Evolutionary conservation across 2,888 invertebrate genomes (phyloP).

Genomic region (Coremacera marginata): DNA sequence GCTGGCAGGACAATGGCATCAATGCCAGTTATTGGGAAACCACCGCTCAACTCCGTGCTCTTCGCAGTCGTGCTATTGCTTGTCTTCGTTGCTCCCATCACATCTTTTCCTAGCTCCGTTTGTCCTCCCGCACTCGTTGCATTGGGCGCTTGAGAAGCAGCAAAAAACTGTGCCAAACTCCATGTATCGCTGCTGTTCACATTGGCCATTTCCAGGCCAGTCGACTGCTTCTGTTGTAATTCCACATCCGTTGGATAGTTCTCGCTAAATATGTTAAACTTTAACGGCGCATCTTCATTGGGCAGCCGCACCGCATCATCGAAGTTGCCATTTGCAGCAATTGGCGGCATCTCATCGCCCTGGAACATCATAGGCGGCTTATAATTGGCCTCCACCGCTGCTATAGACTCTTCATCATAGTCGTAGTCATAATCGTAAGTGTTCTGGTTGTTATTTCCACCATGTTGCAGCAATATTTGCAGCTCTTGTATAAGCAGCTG

Average conservation of each 20-base stretch:
- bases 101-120: background rate
- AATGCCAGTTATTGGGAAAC: conserved; percentile 53
- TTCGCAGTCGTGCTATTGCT: conserved; percentile 17
- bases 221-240: conserved; percentile 20
- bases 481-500: conserved; percentile 58
- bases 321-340: conserved; percentile 8
- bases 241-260: conserved; percentile 58
- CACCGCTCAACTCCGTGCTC: conserved; percentile 41
- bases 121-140: background rate
- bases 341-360: conserved; percentile 19
- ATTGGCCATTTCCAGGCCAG: background rate
- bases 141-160: no score
- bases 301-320: conserved; percentile 49
- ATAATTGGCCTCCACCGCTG: conserved; percentile 26
- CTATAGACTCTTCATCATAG: conserved; percentile 48
- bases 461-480: conserved; percentile 40
- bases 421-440: conserved; percentile 62
- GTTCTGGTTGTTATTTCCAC: background rate
- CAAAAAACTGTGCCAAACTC: background rate
- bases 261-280: conserved; percentile 66
- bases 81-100: background rate
- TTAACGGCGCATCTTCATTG: conserved; percentile 64
- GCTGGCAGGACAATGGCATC: conserved; percentile 65
- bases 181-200: background rate
- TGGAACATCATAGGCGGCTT: conserved; percentile 33